Evolutionary conservation across 2,888 invertebrate genomes (phyloP).

Genomic region (Camptogramma bilineatum): DNA sequence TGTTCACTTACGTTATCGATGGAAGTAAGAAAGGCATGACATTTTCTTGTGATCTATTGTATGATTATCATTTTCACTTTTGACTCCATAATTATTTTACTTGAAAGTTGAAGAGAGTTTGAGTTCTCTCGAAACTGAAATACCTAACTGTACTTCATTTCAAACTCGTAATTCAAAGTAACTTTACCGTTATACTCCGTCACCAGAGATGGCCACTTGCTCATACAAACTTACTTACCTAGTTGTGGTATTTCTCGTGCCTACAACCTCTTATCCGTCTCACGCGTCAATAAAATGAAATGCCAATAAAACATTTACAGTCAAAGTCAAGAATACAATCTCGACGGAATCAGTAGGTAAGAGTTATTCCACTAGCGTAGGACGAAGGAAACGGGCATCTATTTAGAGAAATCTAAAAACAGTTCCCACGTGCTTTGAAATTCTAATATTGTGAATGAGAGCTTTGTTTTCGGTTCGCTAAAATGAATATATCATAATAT

Average conservation of each 20-base stretch:
- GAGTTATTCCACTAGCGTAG: constrained; percentile 32
- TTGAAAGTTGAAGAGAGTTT: too few relatives aligned
- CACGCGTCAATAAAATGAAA: constrained; percentile 29
- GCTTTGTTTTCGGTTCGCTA: constrained; percentile 20
- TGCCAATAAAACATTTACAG: constrained; percentile 37
- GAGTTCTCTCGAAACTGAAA: too few relatives aligned
- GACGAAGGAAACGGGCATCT: constrained; percentile 36
- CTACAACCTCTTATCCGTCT: constrained; percentile 7
- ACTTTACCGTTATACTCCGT: too few relatives aligned
- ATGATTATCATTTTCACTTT: constrained; percentile 1
- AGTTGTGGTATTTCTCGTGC: not conserved
- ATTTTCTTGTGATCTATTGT: not conserved
- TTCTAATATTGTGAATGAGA: constrained; percentile 28
- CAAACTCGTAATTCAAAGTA: too few relatives aligned
- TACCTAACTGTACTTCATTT: too few relatives aligned
- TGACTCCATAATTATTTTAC: too few relatives aligned
- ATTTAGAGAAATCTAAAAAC: constrained; percentile 42
- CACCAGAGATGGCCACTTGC: too few relatives aligned
- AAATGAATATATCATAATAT: not conserved
- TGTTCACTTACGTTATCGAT: constrained; percentile 14
- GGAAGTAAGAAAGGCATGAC: not conserved
- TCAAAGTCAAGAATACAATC: constrained; percentile 37
- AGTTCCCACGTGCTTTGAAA: constrained; percentile 43
- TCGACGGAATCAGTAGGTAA: constrained; percentile 26
- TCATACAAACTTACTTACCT: too few relatives aligned